Evolutionary conservation across 2,888 invertebrate species (phyloP), one percentile per base, ranked within the genome.

Genomic region (Luperina testacea): DNA sequence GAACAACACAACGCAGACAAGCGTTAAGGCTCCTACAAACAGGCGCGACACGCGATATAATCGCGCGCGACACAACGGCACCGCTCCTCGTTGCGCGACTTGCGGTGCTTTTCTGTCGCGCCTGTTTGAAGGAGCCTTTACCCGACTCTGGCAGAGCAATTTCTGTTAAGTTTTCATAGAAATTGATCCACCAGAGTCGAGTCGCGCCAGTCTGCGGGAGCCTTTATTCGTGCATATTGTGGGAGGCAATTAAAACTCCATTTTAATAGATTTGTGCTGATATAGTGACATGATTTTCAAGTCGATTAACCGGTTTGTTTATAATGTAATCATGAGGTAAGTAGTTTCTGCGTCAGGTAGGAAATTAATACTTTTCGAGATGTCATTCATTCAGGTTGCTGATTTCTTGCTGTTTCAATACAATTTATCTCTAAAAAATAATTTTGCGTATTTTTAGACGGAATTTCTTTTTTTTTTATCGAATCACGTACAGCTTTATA

Each of bases 261-360:
- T 86, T 86, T 81, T 45, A 61, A 64, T 57, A 63, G 13, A 57
- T 63, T 53, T 53, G 20, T n/a, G 51, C 27, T 72, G 48, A 38
- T 53, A 72, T 38, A 27, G 51, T 84, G 74, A 84, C 84, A 87
- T 72, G n/a, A 65, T 87, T 84, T 84, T 75, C 24, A 69, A 75
- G 51, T 69, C 57, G 20, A 45, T 79, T 42, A 63, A 32, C 63
- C 20, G 9, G 53, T 68, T 61, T 11, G 20, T n/a, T 57, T 61
- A 8, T 72, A 65, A 65, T 70, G 24, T 70, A 73, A 38, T 61
- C 42, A 13, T 57, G 48, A 48, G 24, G 68, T 67, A 27, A 68
- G 51, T 74, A 32, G 45, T 71, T 24, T 68, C 27, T 51, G 24
- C 27, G 59, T 53, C 48, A 38, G 24, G 24, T 45, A 61, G 45